A percentile compares a stretch with the other conserved stretches of the same genome.
Conservation (phyloP, 2,797 vertebrate species). For the Sylvilagus floridanus region DNA sequence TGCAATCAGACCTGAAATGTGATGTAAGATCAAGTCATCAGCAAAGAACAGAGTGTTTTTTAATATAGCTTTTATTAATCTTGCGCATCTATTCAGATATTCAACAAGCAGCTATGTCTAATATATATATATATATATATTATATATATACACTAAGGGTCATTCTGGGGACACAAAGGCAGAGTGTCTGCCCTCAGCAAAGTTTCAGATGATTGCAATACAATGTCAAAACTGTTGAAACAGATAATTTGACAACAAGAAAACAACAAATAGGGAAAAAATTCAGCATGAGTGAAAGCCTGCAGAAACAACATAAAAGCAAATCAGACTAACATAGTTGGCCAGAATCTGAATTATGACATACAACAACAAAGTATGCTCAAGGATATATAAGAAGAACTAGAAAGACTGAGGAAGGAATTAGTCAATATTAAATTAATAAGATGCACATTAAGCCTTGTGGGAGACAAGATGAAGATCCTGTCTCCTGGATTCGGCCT, state of each 20-base stretch:
- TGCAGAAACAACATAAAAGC: not conserved
- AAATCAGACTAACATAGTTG: not conserved
- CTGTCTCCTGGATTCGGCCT: too few species aligned
- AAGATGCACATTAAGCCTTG: too few species aligned
- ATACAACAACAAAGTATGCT: not conserved
- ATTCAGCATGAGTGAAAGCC: not conserved
- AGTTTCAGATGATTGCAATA: not conserved
- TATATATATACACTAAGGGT: not conserved
- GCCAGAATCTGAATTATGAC: not conserved
- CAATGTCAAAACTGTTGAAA: not conserved
- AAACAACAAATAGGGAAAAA: not conserved
- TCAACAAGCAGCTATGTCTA: not conserved
- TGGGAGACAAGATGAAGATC: too few species aligned
- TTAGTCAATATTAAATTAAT: not conserved
- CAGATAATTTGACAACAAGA: not conserved
- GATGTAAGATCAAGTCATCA: not conserved
- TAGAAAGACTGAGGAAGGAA: not conserved
- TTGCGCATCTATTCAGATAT: not conserved
- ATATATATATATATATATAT: not conserved
- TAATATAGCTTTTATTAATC: slow-evolving; percentile 3
- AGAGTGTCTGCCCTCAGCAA: not conserved
- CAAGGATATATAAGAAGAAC: not conserved
- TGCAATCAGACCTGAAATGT: not conserved
- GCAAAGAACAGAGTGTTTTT: not conserved
- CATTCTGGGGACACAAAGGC: not conserved